Evolutionary conservation across 2,113 vertebrate species (phyloP), one percentile per base, ranked within the genome.

Genomic region (Corythornis cristatus): DNA sequence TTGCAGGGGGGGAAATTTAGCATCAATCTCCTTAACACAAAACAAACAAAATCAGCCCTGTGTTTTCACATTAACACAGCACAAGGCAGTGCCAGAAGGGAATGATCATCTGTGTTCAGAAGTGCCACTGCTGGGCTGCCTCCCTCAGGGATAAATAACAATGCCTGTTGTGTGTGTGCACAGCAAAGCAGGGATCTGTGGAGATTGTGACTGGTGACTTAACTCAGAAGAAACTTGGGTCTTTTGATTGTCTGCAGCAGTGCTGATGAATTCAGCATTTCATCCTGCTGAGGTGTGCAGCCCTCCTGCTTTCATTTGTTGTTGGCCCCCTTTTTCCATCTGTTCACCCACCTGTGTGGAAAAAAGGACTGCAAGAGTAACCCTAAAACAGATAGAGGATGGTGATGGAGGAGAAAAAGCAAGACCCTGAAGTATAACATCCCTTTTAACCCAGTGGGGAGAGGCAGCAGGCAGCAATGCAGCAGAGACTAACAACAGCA

Each of bases 61-160:
- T 83, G 64, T 90, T 96, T 95, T 93, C 81, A 57, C 85, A 80
- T 75, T 82, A 89, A 89, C 54, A 29, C 17, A 46, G 48, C 21
- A 25, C 35, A 80, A 86, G 60, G 17, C 26, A 64, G 15, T 54
- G 84, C 51, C 48, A 57, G 57, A 61, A 58, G 15, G 77, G 54
- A 89, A 93, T 80, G 75, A 84, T n/a, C 5, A 1, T 78, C 19
- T 68, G 5, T 0, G 0, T 60, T 90, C 68, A 65, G 53, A 83
- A 81, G 64, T 0, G 2, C 29, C 0, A 2, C 66, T 66, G 31
- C 71, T 58, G 8, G 56, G 33, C 58, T 31, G 14, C 18, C 56
- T 81, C 21, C 33, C 46, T 79, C 33, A 72, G 23, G 71, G 43
- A 46, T 75, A 68, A 88, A 88, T 68, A 23, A 75, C 81, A 86